Evolutionary conservation across 1,140 invertebrate species (phyloP).

Genomic region (Cephus cinctus): DNA sequence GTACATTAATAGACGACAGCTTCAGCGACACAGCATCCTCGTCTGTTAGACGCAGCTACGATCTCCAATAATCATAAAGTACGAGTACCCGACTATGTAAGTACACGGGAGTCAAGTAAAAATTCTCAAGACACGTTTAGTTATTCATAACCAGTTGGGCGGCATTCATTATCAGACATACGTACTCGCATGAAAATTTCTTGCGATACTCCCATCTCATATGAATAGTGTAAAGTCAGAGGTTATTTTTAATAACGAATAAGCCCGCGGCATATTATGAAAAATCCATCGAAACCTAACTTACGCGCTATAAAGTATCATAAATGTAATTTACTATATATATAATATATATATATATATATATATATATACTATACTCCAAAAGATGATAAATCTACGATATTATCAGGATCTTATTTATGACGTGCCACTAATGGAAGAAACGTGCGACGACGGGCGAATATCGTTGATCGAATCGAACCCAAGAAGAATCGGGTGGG

Average conservation of each 20-base stretch:
- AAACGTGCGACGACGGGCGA: constrained; percentile 38
- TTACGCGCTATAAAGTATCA: neutral
- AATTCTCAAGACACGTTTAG: constrained; percentile 30
- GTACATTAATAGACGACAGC: neutral
- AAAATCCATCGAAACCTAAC: too few relatives aligned
- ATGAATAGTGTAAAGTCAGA: constrained; percentile 31
- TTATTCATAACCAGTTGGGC: constrained; percentile 45
- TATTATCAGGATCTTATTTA: constrained; percentile 36
- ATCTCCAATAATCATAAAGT: constrained; percentile 46
- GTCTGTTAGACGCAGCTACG: constrained; percentile 28
- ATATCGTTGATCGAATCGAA: constrained; percentile 38
- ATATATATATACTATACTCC: too few relatives aligned
- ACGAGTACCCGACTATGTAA: constrained; percentile 15
- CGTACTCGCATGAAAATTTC: constrained; percentile 32
- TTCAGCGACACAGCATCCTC: constrained; percentile 12
- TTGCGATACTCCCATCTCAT: constrained; percentile 22
- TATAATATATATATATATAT: too few relatives aligned
- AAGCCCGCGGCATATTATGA: too few relatives aligned
- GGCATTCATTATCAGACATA: constrained; percentile 40
- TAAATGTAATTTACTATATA: neutral
- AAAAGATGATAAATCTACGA: constrained; percentile 34
- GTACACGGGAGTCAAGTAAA: constrained; percentile 22
- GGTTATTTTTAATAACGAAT: constrained; percentile 16
- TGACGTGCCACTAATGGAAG: constrained; percentile 38
- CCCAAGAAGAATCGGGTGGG: constrained; percentile 15